Evolutionary conservation across 2,888 invertebrate species (phyloP), one percentile per base, ranked within the genome.

Genomic region (Dorcus hopei): DNA sequence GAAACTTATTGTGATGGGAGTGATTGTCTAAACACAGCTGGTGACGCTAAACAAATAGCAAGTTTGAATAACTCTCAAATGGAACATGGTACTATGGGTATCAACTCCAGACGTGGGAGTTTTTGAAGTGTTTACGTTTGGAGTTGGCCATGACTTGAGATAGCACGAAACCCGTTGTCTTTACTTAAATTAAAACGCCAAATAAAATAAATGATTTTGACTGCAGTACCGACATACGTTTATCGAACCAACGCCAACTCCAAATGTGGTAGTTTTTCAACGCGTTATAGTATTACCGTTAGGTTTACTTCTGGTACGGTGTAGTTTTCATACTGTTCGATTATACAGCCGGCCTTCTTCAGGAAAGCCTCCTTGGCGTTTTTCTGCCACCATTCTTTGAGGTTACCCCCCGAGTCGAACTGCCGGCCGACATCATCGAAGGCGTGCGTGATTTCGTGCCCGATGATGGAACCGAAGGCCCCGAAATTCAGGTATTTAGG

Each of bases 401-500:
- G 80, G 78, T 96, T 95, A 9, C 97, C 97, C 62, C 92, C 85
- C 65, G 91, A 89, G 78, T 97, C 95, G 73, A 94, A 97, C 80
- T 95, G 93, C 49, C 95, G 87, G 53, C 97, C 95, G 82, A 90
- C 89, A 73, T 92, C 91, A 73, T 93, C 93, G 70, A 93, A 94
- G 8, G 93, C 93, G 73, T 95, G 95, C 0, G 93, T 94, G 52
- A 95, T 93, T 81, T 95, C 95, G 74, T 95, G 95, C 0, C 94
- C 94, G 70, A 95, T 94, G 3, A 95, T 91, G 71, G 91, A 93
- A 2, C 95, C 95, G 63, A 95, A 94, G 2, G 92, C 91, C 16
- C 93, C 94, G 69, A 91, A 95, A 77, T 95, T 95, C 90, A 95
- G 90, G 76, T 94, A 96, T 65, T 88, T 87, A 0, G 95, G 95